A percentile compares a stretch with the other conserved stretches of the same genome.
phyloP scores from a whole-genome alignment of 92 coral and sea anemone genomes.

The Palythoa heliodiscus region DNA sequence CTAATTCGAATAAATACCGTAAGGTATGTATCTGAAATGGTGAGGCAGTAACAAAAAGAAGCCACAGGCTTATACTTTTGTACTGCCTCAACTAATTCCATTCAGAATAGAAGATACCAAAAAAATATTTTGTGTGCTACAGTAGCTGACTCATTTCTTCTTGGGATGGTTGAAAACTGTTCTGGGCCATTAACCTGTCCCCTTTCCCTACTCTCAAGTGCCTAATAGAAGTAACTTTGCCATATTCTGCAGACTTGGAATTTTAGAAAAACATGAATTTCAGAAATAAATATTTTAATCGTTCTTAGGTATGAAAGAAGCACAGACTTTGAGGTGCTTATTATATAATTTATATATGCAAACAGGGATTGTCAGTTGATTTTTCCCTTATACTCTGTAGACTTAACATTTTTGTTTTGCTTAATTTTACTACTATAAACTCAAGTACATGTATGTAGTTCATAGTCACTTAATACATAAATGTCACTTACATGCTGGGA shows the following conservation, averaged over 20 bases:
- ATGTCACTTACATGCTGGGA: slow-evolving; percentile 24
- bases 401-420: slow-evolving; percentile 21
- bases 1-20: no score
- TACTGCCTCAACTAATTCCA: background rate
- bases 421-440: slow-evolving; percentile 18
- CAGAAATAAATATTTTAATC: slow-evolving; percentile 14
- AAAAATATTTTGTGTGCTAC: slow-evolving; percentile 1
- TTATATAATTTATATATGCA: background rate
- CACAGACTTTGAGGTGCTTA: slow-evolving; percentile 35
- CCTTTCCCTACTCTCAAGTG: background rate
- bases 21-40: no score
- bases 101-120: slow-evolving; percentile 1
- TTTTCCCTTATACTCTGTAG: slow-evolving; percentile 13
- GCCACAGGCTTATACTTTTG: background rate
- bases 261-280: slow-evolving; percentile 15
- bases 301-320: slow-evolving; percentile 19
- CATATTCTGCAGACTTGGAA: background rate
- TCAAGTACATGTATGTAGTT: slow-evolving; percentile 32
- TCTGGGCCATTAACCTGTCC: background rate
- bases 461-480: background rate
- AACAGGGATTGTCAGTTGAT: slow-evolving; percentile 27
- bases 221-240: background rate
- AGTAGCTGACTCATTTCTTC: background rate
- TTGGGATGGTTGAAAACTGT: slow-evolving; percentile 7
- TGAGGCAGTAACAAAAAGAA: no score